Evolutionary conservation across 2,113 vertebrate species (phyloP).

Genomic region (Halcyon malimbica): DNA sequence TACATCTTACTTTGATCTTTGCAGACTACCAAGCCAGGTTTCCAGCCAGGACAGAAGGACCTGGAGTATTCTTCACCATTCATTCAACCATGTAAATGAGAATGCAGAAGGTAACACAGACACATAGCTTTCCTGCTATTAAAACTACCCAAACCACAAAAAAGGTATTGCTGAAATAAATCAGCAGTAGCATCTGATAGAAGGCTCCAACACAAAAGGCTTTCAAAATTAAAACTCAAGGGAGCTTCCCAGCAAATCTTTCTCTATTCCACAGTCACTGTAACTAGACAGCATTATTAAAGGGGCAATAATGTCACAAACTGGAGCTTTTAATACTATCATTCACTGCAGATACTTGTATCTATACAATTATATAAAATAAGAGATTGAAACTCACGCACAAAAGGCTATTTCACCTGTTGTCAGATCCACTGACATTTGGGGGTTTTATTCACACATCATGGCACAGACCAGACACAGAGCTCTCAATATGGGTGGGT

Average conservation of each 20-base stretch:
- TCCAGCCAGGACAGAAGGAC: background rate
- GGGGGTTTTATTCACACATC: background rate
- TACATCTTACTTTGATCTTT: background rate
- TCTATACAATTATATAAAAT: background rate
- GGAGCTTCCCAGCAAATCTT: background rate
- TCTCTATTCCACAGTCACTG: background rate
- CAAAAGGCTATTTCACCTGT: background rate
- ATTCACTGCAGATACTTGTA: background rate
- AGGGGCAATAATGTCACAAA: background rate
- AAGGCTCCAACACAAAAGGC: background rate
- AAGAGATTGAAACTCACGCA: background rate
- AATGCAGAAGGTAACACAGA: background rate
- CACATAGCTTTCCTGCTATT: background rate
- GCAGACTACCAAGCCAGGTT: background rate
- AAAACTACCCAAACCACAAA: background rate
- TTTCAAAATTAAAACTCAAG: background rate
- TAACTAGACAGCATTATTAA: background rate
- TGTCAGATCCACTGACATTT: background rate
- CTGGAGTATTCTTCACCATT: background rate
- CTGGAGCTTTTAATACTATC: background rate
- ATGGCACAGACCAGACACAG: fast-evolving
- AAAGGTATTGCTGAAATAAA: background rate
- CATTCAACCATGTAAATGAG: background rate
- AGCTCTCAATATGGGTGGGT: background rate
- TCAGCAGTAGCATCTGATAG: background rate